phyloP scores from a whole-genome alignment of 2,797 vertebrate species.

The Propithecus deckenii region DNA sequence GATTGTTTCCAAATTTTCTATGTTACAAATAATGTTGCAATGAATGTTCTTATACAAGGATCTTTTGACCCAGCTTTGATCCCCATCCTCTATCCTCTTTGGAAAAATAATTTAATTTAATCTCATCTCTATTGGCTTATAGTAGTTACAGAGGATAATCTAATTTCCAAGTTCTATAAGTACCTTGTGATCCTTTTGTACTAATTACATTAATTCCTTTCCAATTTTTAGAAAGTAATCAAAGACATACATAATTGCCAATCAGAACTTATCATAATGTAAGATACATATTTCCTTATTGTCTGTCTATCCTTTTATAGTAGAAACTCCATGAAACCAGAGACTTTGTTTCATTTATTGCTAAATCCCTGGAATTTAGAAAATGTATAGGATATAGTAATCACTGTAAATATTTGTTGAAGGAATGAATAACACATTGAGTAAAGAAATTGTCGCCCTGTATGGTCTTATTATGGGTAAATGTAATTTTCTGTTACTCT shows the following conservation, averaged over 20 bases:
- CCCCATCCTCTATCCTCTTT: neutral
- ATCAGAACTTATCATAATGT: neutral
- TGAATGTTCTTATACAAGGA: neutral
- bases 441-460: neutral
- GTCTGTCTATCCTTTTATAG: neutral
- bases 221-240: neutral
- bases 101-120: slow-evolving; percentile 5
- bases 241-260: neutral
- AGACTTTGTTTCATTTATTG: neutral
- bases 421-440: neutral
- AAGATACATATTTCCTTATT: neutral
- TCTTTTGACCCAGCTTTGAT: neutral
- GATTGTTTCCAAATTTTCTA: too few species aligned
- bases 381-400: neutral
- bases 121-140: neutral
- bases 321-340: neutral
- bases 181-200: neutral
- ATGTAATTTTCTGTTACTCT: neutral
- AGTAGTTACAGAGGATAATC: neutral
- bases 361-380: neutral
- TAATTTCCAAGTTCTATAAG: neutral
- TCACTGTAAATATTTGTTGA: neutral
- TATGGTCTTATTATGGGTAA: neutral
- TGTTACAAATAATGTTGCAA: neutral
- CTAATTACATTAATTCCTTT: neutral